phyloP scores from a whole-genome alignment of 2,113 vertebrate genomes.

The Micronycteris hirsuta region DNA sequence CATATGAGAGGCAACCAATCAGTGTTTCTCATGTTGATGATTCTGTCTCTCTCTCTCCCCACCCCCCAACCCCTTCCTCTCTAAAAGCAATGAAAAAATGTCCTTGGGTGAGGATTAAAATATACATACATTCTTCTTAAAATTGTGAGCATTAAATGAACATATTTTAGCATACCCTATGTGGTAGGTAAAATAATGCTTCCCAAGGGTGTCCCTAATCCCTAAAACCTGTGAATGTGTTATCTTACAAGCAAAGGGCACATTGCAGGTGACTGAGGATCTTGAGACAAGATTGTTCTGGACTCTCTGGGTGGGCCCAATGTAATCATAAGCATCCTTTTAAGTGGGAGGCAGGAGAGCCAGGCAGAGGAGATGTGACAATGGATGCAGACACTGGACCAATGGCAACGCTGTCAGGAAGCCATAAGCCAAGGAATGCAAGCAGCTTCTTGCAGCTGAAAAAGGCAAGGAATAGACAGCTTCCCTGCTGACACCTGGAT shows the following conservation, averaged over 20 bases:
- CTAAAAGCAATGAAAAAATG: too few species aligned
- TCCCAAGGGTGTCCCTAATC: neutral
- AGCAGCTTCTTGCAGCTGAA: neutral
- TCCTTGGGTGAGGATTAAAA: too few species aligned
- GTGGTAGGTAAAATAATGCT: neutral
- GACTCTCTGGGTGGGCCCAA: neutral
- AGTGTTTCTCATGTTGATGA: too few species aligned
- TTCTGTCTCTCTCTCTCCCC: too few species aligned
- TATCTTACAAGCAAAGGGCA: neutral
- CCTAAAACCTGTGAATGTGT: neutral
- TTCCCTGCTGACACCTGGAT: neutral
- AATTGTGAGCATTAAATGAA: neutral
- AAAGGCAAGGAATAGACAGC: neutral
- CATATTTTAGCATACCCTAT: neutral
- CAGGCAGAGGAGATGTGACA: too few species aligned
- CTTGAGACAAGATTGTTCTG: neutral
- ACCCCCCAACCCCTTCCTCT: too few species aligned
- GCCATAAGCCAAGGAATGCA: neutral
- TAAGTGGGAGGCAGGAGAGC: neutral
- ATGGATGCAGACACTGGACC: neutral
- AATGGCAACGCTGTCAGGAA: neutral
- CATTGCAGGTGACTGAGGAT: neutral
- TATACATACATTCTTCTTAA: neutral
- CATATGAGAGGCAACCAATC: too few species aligned
- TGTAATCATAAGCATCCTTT: neutral